These are phyloP conservation scores for Bacillus rossius DNA, from an alignment of 1,140 invertebrate genomes.

Conservation along the genomic window DNA sequence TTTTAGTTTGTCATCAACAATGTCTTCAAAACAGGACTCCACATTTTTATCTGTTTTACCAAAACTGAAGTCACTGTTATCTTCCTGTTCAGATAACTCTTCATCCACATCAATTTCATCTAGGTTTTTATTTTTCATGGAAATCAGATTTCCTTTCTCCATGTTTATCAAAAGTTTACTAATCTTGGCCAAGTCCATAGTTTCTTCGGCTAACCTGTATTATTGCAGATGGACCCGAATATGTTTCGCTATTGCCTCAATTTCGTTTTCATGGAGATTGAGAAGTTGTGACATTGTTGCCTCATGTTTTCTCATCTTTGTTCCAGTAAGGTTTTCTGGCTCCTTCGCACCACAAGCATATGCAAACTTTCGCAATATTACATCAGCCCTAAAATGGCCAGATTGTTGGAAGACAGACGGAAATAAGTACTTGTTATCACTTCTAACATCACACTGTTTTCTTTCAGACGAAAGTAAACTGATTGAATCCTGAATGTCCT, in stretches of 20 bases:
- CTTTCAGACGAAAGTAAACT: neutral
- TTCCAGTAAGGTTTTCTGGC: slow-evolving; percentile 16
- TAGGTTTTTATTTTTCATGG: too few relatives aligned
- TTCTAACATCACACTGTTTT: neutral
- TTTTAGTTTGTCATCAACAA: too few relatives aligned
- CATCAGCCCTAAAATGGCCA: neutral
- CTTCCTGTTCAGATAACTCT: too few relatives aligned
- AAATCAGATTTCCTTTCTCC: neutral
- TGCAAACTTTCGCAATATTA: neutral
- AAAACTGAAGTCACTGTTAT: too few relatives aligned
- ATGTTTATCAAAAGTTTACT: neutral
- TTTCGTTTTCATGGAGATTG: slow-evolving; percentile 15
- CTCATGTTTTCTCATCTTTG: slow-evolving; percentile 21
- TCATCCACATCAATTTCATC: too few relatives aligned
- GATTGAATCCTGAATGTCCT: neutral
- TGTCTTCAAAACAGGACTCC: too few relatives aligned
- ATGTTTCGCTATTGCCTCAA: slow-evolving; percentile 15
- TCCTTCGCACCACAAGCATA: slow-evolving; percentile 12
- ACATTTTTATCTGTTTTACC: too few relatives aligned
- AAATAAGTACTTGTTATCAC: neutral
- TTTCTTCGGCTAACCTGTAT: slow-evolving; percentile 5
- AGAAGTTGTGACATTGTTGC: slow-evolving; percentile 20
- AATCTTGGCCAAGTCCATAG: neutral
- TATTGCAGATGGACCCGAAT: slow-evolving; percentile 11
- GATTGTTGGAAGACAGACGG: neutral